These are phyloP conservation scores for Hyperopisus bebe DNA, from an alignment of 2,113 vertebrate species.

Conservation along the genomic window DNA sequence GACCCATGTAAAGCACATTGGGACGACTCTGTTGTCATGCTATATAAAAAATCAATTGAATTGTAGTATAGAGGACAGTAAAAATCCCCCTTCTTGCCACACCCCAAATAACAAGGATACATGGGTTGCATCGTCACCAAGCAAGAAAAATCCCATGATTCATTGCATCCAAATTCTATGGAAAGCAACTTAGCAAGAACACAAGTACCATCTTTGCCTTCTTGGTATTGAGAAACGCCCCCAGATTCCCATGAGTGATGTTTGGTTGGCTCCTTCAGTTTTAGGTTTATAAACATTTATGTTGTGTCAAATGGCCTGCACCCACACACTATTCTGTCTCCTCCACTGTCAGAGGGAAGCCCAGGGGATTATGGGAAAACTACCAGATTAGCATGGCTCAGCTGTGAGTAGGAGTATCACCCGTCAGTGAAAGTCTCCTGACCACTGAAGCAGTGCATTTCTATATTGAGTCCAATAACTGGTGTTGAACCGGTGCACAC, in stretches of 20 bases:
- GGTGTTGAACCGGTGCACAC: not conserved
- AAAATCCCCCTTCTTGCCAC: not conserved
- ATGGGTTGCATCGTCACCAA: not conserved
- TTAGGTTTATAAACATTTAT: not conserved
- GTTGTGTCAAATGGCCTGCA: not conserved
- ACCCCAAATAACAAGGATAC: not conserved
- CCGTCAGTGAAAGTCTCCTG: not conserved
- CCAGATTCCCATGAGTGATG: not conserved
- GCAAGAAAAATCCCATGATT: not conserved
- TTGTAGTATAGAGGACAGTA: not conserved
- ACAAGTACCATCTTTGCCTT: not conserved
- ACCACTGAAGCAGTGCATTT: not conserved
- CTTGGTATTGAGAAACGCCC: not conserved
- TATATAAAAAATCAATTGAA: not conserved
- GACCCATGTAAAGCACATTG: too few relatives aligned
- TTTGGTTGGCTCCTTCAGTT: not conserved
- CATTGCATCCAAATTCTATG: not conserved
- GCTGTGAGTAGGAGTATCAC: not conserved
- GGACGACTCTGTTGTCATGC: too few relatives aligned
- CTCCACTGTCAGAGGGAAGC: not conserved
- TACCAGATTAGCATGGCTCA: not conserved
- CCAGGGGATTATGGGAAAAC: not conserved
- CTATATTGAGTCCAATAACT: not conserved
- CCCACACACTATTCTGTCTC: not conserved
- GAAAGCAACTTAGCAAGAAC: not conserved